Conservation (phyloP, 2,113 vertebrate genomes). For the Labeo rohita region DNA sequence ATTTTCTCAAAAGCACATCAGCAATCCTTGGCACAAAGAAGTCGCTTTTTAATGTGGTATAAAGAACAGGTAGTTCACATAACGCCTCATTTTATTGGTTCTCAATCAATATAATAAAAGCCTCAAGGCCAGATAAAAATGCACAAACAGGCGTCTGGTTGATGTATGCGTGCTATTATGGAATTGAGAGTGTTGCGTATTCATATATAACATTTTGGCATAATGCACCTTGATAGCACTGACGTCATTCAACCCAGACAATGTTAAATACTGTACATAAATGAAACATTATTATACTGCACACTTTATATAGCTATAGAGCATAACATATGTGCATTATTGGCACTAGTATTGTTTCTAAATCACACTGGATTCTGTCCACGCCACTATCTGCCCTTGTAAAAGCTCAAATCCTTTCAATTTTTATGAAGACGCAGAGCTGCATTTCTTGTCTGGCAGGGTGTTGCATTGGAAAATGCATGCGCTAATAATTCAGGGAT, state of each 20-base stretch:
- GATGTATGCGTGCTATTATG: not conserved
- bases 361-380: not conserved
- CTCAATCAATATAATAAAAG: conserved; percentile 11
- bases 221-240: not conserved
- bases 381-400: not conserved
- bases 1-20: conserved; percentile 17
- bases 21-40: conserved; percentile 24
- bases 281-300: not conserved
- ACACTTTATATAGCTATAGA: not conserved
- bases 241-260: not conserved
- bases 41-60: not conserved
- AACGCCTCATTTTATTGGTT: not conserved
- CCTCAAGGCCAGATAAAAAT: not conserved
- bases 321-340: not conserved
- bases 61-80: conserved; percentile 35
- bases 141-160: not conserved
- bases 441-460: not conserved
- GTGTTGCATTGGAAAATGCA: conserved; percentile 2
- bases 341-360: not conserved
- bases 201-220: not conserved
- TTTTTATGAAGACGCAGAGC: not conserved
- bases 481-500: conserved; percentile 10
- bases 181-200: not conserved
- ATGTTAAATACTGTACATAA: conserved; percentile 7
- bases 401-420: not conserved